These are phyloP conservation scores for Vulpes ferrilata DNA, from an alignment of 2,113 vertebrate species.

Conservation along the genomic window DNA sequence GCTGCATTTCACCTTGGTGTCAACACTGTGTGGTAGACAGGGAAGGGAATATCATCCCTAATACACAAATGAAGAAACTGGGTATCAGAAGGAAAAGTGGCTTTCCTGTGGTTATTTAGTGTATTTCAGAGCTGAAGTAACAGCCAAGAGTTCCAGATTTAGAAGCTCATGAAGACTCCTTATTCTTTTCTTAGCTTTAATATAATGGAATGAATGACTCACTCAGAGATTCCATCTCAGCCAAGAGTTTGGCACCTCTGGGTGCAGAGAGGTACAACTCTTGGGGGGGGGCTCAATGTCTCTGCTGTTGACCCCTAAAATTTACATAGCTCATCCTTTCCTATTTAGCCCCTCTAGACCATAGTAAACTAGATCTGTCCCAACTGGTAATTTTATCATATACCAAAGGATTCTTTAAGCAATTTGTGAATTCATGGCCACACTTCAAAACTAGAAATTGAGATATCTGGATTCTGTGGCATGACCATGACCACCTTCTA, in stretches of 20 bases:
- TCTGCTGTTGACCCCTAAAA: not conserved
- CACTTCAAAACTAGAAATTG: not conserved
- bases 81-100: not conserved
- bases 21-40: not conserved
- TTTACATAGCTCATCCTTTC: not conserved
- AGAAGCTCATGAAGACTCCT: not conserved
- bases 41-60: not conserved
- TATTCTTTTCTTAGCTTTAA: not conserved
- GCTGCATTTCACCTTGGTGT: not conserved
- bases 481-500: not conserved
- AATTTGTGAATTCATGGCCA: not conserved
- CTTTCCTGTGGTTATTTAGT: not conserved
- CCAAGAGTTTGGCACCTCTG: not conserved
- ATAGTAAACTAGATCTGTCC: not conserved
- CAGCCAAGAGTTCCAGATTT: not conserved
- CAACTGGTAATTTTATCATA: not conserved
- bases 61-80: slow-evolving; percentile 18
- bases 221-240: not conserved
- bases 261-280: not conserved
- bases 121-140: not conserved
- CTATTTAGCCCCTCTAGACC: not conserved
- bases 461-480: not conserved
- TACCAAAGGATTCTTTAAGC: not conserved
- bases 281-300: not conserved
- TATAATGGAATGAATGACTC: not conserved